Base-by-base conservation (phyloP, 2,797 vertebrate species). In the Tauraco hartlaubi region DNA sequence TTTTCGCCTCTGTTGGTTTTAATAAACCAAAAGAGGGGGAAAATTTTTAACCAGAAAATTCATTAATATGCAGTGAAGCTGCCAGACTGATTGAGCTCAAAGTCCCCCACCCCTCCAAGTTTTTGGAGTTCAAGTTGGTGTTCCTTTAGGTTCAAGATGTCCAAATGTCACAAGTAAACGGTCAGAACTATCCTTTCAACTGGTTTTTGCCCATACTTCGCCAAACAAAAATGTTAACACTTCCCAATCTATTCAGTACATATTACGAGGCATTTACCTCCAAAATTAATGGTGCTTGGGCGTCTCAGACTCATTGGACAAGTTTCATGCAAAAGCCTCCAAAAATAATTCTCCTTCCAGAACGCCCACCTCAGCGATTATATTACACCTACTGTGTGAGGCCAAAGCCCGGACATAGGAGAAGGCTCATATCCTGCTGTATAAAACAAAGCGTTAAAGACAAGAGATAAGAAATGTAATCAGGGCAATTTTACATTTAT, bases 291-390 rank as follows among this genome's bases (percentile, higher is more conserved):
- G 92, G 94, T 94, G 94, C 88, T 94, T 95, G 89, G 94, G 94
- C 95, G 94, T 97, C 96, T 95, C 94, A 96, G 56, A 96, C 76
- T 95, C 94, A 96, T 95, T 95, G 95, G 97, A 92, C 88, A 96
- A 71, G 96, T 88, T 96, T 96, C 85, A 84, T 81, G 82, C 84
- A 92, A 87, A 88, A 96, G 81, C 85, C 89, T 96, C 84, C 94
- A 95, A 33, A 95, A 91, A 85, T 66, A 92, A 92, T 23, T 95
- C 83, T 94, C 83, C 61, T 90, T 94, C 85, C 92, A 94, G 91
- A 92, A 83, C 4, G 35, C 68, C 87, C 90, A 94, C 68, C 83
- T 94, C 90, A 37, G 96, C 85, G 80, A 92, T 63, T 90, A 82
- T 68, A 88, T 61, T 31, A 95, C 82, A 94, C 15, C 74, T 92